Evolutionary conservation across 2,797 vertebrate species (phyloP), one percentile per base, ranked within the genome.

Genomic region (Mallotus villosus): DNA sequence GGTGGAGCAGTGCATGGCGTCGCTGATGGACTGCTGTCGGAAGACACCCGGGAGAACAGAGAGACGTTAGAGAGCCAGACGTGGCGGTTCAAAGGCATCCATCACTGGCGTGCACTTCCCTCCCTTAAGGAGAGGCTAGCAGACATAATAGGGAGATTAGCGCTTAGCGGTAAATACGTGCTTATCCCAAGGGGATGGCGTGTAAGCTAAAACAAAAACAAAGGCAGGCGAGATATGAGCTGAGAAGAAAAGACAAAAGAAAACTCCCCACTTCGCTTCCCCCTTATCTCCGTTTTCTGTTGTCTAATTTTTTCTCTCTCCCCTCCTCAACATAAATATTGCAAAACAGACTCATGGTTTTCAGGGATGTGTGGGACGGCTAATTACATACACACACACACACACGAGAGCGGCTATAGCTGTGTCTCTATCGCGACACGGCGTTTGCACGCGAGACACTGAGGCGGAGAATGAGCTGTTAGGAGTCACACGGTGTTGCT

Each of bases 1-100:
- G 73, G 97, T 97, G 88, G 97, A 97, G 92, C 96, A 97, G 92
- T 91, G 93, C 95, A 98, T 96, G 94, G 97, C 97, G 89, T 98
- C 96, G 0, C 96, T 97, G 92, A 99, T 96, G 92, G 96, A 97
- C 93, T 98, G 96, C 98, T 99, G 95, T 82, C 85, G 84, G 88
- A 93, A 89, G 92, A 90, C 92, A 90, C 87, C 93, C 92, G 85
- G 89, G 14, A 61, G 60, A 22, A 17, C 16, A 32, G 2, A 55
- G n/a, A 46, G 41, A 61, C 21, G 57, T 22, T 3, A 34, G 32
- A 32, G 27, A 71, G 69, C 78, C 62, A 61, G 24, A 16, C 4
- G n/a, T n/a, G 1, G 2, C 49, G 72, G 72, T 65, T 87, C 21
- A 84, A 7, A 70, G 55, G 29, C 5, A 58, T 41, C 17, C 29